A percentile compares a stretch with the other conserved stretches of the same genome.
Conservation (phyloP, 2,113 vertebrate species). For the Varanus komodoensis region DNA sequence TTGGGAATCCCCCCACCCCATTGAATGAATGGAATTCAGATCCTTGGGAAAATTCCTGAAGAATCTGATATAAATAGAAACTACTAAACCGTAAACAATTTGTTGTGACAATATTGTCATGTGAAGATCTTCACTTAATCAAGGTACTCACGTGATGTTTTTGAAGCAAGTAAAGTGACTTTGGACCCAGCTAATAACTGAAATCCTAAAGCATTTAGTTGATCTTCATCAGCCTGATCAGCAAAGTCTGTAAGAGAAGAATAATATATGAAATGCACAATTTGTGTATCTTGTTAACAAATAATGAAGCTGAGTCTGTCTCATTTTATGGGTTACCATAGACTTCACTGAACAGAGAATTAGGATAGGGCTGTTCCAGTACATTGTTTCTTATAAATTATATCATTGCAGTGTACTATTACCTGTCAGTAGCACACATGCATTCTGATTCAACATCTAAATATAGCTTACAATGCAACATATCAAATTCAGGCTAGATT, state of each 20-base stretch:
- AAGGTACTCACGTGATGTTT: slow-evolving; percentile 93
- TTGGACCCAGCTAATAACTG: slow-evolving; percentile 87
- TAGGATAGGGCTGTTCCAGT: too few species aligned
- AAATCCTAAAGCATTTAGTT: slow-evolving; percentile 88
- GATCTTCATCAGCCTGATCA: slow-evolving; percentile 84
- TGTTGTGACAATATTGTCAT: background rate
- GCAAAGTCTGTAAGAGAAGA: slow-evolving; percentile 85
- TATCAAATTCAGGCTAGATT: background rate
- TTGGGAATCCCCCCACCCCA: background rate
- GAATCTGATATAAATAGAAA: background rate
- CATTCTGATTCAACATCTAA: background rate
- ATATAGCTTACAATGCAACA: background rate
- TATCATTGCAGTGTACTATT: background rate
- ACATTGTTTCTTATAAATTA: background rate
- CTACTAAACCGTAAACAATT: background rate
- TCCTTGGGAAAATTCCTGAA: background rate
- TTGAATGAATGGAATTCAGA: background rate
- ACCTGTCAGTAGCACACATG: background rate
- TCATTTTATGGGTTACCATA: background rate
- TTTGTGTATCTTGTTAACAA: rapidly evolving
- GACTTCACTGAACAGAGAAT: background rate
- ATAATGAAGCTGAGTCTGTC: background rate
- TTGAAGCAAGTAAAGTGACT: slow-evolving; percentile 91
- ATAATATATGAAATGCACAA: background rate
- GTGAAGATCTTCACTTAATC: background rate